Percentiles rank a stretch among this genome's conserved stretches.
phyloP scores from a whole-genome alignment of 2,797 vertebrate species.

The Channa striata region DNA sequence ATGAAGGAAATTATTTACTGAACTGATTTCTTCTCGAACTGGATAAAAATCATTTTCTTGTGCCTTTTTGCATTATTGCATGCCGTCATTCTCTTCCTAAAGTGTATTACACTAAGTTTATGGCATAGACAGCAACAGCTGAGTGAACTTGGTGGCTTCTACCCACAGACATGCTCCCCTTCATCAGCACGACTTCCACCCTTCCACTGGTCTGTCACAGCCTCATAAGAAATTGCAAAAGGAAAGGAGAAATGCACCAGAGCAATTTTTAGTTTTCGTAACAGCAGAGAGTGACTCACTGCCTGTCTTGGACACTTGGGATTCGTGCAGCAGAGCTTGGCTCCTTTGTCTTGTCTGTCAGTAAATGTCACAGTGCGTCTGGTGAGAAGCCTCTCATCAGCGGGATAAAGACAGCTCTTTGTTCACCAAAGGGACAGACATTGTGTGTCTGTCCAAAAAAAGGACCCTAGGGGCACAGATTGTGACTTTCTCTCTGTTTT shows the following conservation, averaged over 20 bases:
- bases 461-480: conserved; percentile 57
- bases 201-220: conserved; percentile 1
- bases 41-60: not conserved
- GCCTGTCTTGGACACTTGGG: conserved; percentile 37
- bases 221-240: conserved; percentile 2
- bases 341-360: conserved; percentile 54
- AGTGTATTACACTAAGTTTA: not conserved
- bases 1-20: conserved; percentile 1
- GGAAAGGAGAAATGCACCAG: conserved; percentile 3
- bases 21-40: not conserved
- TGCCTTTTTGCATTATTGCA: not conserved
- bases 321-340: conserved; percentile 45
- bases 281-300: conserved; percentile 45
- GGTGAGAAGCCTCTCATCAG: conserved; percentile 59
- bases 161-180: conserved; percentile 9
- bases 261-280: conserved; percentile 17
- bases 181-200: conserved; percentile 2
- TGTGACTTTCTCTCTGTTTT: conserved; percentile 60
- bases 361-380: conserved; percentile 77
- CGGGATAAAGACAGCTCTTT: conserved; percentile 74
- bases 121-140: not conserved
- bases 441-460: conserved; percentile 53
- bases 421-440: conserved; percentile 58
- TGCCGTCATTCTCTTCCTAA: not conserved
- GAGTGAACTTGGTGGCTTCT: not conserved